phyloP scores from a whole-genome alignment of 2,888 invertebrate species.

The Nipponacmea schrenckii region DNA sequence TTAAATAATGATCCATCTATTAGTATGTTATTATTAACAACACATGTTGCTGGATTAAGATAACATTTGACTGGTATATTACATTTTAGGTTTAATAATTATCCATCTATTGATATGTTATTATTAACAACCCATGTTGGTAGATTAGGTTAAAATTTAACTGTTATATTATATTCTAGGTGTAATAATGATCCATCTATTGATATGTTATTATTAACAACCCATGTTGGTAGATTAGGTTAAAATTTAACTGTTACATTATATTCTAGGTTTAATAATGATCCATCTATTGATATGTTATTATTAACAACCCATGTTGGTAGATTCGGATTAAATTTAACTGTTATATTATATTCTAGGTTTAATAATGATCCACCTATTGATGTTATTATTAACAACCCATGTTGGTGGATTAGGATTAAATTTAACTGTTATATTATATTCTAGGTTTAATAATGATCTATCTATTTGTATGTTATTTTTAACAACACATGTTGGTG shows the following conservation, averaged over 20 bases:
- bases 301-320: conserved; percentile 88
- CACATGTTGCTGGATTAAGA: conserved; percentile 79
- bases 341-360: conserved; percentile 75
- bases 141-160: conserved; percentile 75
- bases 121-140: conserved; percentile 86
- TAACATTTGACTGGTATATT: conserved; percentile 67
- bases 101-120: conserved; percentile 95
- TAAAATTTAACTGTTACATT: conserved; percentile 87
- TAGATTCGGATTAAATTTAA: conserved; percentile 87
- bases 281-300: conserved; percentile 95
- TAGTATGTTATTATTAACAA: conserved; percentile 92
- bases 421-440: no score
- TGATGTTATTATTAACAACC: no score
- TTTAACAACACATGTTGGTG: conserved; percentile 85
- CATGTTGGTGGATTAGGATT: no score
- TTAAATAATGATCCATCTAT: conserved; percentile 98
- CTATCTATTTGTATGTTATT: no score
- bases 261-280: conserved; percentile 84
- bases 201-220: conserved; percentile 92
- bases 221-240: conserved; percentile 79
- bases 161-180: conserved; percentile 64
- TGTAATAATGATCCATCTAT: conserved; percentile 98
- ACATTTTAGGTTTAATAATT: conserved; percentile 84
- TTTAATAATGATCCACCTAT: conserved; percentile 98
- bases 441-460: no score